Evolutionary conservation across 2,888 invertebrate genomes (phyloP).

Genomic region (Ochropleura leucogaster): DNA sequence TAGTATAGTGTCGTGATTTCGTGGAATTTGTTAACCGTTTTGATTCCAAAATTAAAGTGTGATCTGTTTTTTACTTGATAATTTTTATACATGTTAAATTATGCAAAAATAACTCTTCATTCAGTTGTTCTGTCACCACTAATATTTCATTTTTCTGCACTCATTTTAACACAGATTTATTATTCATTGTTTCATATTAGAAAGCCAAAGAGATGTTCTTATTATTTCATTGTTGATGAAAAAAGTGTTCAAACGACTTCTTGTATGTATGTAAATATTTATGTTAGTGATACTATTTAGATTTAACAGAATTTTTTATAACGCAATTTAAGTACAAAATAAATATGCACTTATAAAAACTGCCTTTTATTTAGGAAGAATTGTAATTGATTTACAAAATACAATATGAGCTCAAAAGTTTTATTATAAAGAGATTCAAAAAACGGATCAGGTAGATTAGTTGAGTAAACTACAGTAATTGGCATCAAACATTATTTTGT

Average conservation of each 20-base stretch:
- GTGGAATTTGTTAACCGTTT: constrained; percentile 64
- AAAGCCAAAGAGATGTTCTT: constrained; percentile 63
- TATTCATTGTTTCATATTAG: constrained; percentile 33
- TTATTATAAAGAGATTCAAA: constrained; percentile 71
- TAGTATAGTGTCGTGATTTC: constrained; percentile 34
- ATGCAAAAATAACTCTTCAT: constrained; percentile 24
- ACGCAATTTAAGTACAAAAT: constrained; percentile 72
- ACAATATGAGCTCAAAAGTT: constrained; percentile 55
- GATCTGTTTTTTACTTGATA: constrained; percentile 42
- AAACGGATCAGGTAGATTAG: constrained; percentile 73
- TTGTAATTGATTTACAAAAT: constrained; percentile 53
- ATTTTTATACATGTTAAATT: constrained; percentile 49
- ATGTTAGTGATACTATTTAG: constrained; percentile 42
- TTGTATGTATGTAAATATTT: constrained; percentile 70
- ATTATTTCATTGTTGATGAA: constrained; percentile 23
- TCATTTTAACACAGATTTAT: constrained; percentile 33
- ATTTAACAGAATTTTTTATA: constrained; percentile 65
- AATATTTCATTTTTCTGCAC: constrained; percentile 19
- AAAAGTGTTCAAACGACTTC: constrained; percentile 39
- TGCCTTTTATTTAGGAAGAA: constrained; percentile 44
- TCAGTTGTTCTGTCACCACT: constrained; percentile 20
- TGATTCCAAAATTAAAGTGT: constrained; percentile 58
- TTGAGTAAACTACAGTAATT: constrained; percentile 68
- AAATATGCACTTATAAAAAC: constrained; percentile 63
- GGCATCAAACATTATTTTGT: constrained; percentile 72